phyloP scores from a whole-genome alignment of 2,888 invertebrate species.

The Drosophila anomelani region DNA sequence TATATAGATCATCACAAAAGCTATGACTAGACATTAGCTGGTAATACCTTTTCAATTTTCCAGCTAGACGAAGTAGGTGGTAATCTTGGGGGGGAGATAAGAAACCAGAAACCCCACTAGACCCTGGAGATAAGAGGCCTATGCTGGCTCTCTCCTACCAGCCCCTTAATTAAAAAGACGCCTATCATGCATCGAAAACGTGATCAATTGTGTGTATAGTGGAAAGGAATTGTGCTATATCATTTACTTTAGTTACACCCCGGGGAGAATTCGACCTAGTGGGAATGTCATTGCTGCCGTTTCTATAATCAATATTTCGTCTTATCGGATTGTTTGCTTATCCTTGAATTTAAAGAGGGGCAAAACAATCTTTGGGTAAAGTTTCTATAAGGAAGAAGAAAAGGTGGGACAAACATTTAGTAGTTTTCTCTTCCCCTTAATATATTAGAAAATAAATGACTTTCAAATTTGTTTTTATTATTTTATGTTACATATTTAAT shows the following conservation, averaged over 20 bases:
- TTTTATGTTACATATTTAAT: conserved; percentile 9
- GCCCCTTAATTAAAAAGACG: conserved; percentile 28
- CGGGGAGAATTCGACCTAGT: conserved; percentile 26
- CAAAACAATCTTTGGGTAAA: background rate
- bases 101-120: background rate
- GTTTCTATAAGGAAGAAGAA: background rate
- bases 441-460: background rate
- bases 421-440: background rate
- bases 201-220: conserved; percentile 24
- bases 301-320: conserved; percentile 16
- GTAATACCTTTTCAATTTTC: background rate
- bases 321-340: conserved; percentile 27
- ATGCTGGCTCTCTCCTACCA: conserved; percentile 6
- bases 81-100: conserved; percentile 10
- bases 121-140: conserved; percentile 25
- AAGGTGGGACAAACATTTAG: background rate
- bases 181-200: conserved; percentile 31
- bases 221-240: conserved; percentile 9
- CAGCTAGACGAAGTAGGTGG: conserved; percentile 4
- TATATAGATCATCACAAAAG: background rate
- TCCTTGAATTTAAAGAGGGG: conserved; percentile 13
- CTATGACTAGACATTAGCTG: background rate
- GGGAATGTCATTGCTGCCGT: conserved; percentile 35
- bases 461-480: conserved; percentile 1
- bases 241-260: conserved; percentile 23